A percentile compares a stretch with the other conserved stretches of the same genome.
Evolutionary conservation across 2,113 vertebrate genomes (phyloP).

Genomic region (Globicephala melas): DNA sequence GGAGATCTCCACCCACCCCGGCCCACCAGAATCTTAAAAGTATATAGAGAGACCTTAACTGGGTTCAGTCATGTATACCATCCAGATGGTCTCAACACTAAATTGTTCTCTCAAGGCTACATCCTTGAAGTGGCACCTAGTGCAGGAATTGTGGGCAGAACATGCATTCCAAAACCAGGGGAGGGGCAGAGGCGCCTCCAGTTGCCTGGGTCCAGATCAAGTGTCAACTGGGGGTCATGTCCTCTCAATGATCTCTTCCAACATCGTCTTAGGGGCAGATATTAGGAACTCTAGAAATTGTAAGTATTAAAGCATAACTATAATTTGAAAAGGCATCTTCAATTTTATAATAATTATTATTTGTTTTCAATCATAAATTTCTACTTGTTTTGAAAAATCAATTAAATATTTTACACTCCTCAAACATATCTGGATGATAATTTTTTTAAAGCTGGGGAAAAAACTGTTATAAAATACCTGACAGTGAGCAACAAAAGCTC

Average conservation of each 20-base stretch:
- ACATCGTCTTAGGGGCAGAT: neutral
- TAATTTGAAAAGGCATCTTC: neutral
- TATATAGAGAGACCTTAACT: neutral
- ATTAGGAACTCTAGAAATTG: neutral
- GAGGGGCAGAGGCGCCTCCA: neutral
- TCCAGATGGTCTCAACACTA: neutral
- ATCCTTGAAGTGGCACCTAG: neutral
- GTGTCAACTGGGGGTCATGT: neutral
- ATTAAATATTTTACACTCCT: neutral
- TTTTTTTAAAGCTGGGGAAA: neutral
- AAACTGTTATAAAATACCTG: neutral
- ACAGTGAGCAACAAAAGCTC: neutral
- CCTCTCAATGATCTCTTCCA: neutral
- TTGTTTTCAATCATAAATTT: neutral
- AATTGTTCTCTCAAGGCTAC: neutral
- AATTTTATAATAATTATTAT: constrained; percentile 11
- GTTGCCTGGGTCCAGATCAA: neutral
- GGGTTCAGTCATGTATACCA: neutral
- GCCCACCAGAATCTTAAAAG: neutral
- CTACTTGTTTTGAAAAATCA: neutral
- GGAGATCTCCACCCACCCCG: neutral
- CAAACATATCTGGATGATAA: neutral
- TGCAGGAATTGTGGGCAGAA: neutral
- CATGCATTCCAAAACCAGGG: neutral
- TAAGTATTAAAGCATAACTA: neutral